Evolutionary conservation across 2,888 invertebrate genomes (phyloP), one percentile per base, ranked within the genome.

Genomic region (Conops quadrifasciatus): DNA sequence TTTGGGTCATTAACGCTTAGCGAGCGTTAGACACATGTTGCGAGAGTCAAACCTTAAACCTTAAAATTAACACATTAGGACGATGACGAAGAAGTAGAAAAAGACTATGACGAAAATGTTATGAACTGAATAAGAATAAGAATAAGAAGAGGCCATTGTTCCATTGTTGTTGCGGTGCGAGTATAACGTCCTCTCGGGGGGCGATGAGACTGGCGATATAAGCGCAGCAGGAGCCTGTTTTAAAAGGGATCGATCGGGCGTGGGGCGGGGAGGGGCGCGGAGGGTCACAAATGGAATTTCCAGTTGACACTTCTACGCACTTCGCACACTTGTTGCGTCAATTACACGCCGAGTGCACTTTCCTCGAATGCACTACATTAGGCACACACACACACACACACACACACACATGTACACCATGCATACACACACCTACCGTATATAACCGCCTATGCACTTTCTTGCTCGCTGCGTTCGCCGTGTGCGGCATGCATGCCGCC

Each of bases 311-410:
- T 69, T 59, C 56, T 30, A 56, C 66, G 53, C 66, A 56, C 56
- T 53, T 66, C 43, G 66, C 26, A 56, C 36, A 19, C 53, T 28
- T 53, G 26, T 15, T 47, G 59, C 59, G 67, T 67, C 70, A 59
- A 65, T 24, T 66, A 60, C 47, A 58, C 16, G 19, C 67, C 51
- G 71, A 53, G 60, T 28, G 63, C 62, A 64, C 59, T 70, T 70
- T 56, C 58, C 71, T 62, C 67, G 72, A 67, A 36, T 67, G 71
- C 71, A 70, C 56, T 62, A 47, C 56, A 63, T 30, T 21, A 36
- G 64, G 28, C 24, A 13, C 49, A 49, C 45, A 47, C 13, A 36
- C 51, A 58, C 56, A 15, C 65, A 65, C 45, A 70, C 56, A 49
- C 30, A 70, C 60, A 36, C 62, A 51, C 70, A 70, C 47, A 51